phyloP scores from a whole-genome alignment of 2,888 invertebrate species.

The Synanthedon tipuliformis region DNA sequence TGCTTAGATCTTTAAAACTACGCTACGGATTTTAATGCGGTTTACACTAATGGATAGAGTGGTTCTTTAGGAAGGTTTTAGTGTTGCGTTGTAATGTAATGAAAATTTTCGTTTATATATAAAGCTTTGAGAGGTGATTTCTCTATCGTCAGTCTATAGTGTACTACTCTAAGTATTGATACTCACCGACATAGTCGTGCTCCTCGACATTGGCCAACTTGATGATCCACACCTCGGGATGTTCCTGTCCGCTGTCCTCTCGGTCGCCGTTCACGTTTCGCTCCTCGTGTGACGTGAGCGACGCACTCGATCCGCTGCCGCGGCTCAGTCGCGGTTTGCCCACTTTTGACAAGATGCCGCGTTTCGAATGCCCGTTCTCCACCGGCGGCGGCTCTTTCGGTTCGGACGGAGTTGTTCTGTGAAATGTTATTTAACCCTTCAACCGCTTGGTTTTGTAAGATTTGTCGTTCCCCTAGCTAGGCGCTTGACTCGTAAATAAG shows the following conservation, averaged over 20 bases:
- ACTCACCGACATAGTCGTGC: conserved; percentile 57
- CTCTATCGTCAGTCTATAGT: too few relatives aligned
- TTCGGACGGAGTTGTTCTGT: conserved; percentile 35
- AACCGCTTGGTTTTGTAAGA: too few relatives aligned
- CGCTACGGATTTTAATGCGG: too few relatives aligned
- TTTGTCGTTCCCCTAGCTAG: too few relatives aligned
- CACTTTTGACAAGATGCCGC: conserved; percentile 50
- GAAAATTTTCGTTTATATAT: too few relatives aligned
- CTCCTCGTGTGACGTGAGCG: conserved; percentile 27
- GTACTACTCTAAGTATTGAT: neutral
- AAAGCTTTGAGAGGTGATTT: too few relatives aligned
- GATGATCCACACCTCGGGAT: conserved; percentile 50
- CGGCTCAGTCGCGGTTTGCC: conserved; percentile 43
- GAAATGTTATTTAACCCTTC: neutral
- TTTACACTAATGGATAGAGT: too few relatives aligned
- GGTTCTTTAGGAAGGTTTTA: too few relatives aligned
- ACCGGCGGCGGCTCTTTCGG: conserved; percentile 30
- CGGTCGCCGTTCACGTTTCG: conserved; percentile 24
- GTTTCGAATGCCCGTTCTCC: conserved; percentile 41
- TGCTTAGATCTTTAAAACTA: too few relatives aligned
- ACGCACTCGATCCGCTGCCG: conserved; percentile 29
- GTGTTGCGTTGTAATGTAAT: too few relatives aligned
- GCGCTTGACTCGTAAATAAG: too few relatives aligned
- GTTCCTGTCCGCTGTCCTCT: conserved; percentile 26
- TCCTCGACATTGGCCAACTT: conserved; percentile 51